These are phyloP conservation scores for Drosophila guanche DNA, from an alignment of 1,140 invertebrate species.

Conservation along the genomic window DNA sequence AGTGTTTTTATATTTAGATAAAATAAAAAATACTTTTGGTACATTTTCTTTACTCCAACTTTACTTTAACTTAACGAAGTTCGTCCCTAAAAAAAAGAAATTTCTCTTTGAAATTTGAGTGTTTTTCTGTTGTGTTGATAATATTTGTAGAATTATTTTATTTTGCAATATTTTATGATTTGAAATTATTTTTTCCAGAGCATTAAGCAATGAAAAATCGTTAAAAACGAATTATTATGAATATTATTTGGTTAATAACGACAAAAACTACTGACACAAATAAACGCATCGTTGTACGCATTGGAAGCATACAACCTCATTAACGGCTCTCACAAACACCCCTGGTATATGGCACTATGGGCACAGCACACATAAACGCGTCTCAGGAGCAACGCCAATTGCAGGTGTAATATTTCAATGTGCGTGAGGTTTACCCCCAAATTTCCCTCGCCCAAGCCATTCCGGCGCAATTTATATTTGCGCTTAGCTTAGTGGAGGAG, in stretches of 20 bases:
- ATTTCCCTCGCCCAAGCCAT: neutral
- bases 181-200: too few relatives aligned
- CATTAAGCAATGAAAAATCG: constrained; percentile 11
- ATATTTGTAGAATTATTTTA: too few relatives aligned
- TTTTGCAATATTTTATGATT: too few relatives aligned
- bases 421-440: constrained; percentile 24
- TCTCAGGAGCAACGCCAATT: constrained; percentile 57
- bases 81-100: too few relatives aligned
- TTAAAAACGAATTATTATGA: too few relatives aligned
- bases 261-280: constrained; percentile 63
- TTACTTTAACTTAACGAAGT: too few relatives aligned
- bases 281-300: constrained; percentile 45
- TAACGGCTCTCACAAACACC: constrained; percentile 20
- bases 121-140: too few relatives aligned
- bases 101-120: too few relatives aligned
- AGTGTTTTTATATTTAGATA: too few relatives aligned
- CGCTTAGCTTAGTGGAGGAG: constrained; percentile 56
- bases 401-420: constrained; percentile 80
- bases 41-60: too few relatives aligned
- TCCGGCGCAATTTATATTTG: constrained; percentile 64
- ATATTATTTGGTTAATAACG: constrained; percentile 55
- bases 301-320: constrained; percentile 28
- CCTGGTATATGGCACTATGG: too few relatives aligned
- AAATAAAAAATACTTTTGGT: too few relatives aligned
- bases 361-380: constrained; percentile 44